Percentiles rank a stretch among this genome's conserved stretches.
phyloP scores from a whole-genome alignment of 2,888 invertebrate genomes.

The Boloria euphrosyne region DNA sequence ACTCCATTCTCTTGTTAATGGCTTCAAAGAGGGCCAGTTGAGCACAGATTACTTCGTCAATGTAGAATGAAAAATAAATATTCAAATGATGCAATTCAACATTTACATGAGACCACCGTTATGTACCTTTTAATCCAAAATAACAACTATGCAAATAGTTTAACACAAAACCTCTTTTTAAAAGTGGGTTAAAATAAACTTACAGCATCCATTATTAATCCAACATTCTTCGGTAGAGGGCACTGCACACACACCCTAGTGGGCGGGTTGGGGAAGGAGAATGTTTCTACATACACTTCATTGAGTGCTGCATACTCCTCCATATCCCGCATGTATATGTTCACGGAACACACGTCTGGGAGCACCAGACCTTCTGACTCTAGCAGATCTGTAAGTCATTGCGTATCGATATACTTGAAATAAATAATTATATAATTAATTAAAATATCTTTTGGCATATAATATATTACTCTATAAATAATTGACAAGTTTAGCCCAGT shows the following conservation, averaged over 20 bases:
- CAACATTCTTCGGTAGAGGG: constrained; percentile 86
- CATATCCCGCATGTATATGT: constrained; percentile 93
- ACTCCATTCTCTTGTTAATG: too few relatives aligned
- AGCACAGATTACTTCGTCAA: too few relatives aligned
- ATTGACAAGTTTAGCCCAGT: too few relatives aligned
- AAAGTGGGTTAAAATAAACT: constrained; percentile 41
- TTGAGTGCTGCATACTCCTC: constrained; percentile 89
- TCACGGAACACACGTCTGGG: constrained; percentile 89
- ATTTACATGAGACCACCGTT: too few relatives aligned
- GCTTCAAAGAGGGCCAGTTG: too few relatives aligned
- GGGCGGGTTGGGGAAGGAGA: constrained; percentile 91
- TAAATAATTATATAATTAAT: background rate
- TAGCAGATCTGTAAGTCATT: constrained; percentile 72
- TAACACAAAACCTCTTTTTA: too few relatives aligned
- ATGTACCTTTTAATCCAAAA: too few relatives aligned
- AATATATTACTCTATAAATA: too few relatives aligned
- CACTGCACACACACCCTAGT: constrained; percentile 93
- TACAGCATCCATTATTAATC: constrained; percentile 89
- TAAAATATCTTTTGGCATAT: too few relatives aligned
- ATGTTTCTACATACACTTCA: constrained; percentile 87
- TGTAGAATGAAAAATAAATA: too few relatives aligned
- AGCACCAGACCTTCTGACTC: constrained; percentile 76
- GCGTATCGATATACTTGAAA: constrained; percentile 10
- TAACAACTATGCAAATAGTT: too few relatives aligned
- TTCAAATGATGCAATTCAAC: too few relatives aligned